Evolutionary conservation across 2,113 vertebrate species (phyloP).

Genomic region (Halichoerus grypus): DNA sequence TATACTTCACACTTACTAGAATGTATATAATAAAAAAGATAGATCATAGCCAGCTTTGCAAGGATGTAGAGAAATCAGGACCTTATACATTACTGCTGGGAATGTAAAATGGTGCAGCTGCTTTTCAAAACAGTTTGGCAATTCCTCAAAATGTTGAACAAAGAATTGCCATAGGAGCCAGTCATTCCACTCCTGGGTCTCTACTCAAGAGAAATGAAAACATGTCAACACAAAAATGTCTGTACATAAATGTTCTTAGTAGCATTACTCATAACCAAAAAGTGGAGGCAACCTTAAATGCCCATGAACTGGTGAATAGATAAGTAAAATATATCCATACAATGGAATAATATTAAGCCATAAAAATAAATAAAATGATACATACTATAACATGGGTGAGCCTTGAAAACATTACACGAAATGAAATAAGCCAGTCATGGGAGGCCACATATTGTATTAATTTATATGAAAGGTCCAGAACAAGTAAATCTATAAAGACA

Average conservation of each 20-base stretch:
- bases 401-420: not conserved
- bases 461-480: not conserved
- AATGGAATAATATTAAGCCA: not conserved
- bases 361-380: not conserved
- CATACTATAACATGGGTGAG: not conserved
- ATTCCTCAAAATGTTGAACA: not conserved
- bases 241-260: not conserved
- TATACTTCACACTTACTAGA: not conserved
- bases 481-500: not conserved
- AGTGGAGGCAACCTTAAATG: not conserved
- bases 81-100: not conserved
- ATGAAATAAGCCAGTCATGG: not conserved
- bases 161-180: not conserved
- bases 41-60: not conserved
- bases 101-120: not conserved
- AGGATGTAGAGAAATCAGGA: not conserved
- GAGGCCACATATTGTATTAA: not conserved
- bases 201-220: not conserved
- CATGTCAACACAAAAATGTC: not conserved
- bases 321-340: not conserved
- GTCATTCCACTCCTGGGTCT: not conserved
- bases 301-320: not conserved
- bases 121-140: not conserved
- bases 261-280: not conserved
- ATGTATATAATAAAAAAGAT: not conserved